Evolutionary conservation across 2,113 vertebrate genomes (phyloP).

Genomic region (Burhinus bistriatus): DNA sequence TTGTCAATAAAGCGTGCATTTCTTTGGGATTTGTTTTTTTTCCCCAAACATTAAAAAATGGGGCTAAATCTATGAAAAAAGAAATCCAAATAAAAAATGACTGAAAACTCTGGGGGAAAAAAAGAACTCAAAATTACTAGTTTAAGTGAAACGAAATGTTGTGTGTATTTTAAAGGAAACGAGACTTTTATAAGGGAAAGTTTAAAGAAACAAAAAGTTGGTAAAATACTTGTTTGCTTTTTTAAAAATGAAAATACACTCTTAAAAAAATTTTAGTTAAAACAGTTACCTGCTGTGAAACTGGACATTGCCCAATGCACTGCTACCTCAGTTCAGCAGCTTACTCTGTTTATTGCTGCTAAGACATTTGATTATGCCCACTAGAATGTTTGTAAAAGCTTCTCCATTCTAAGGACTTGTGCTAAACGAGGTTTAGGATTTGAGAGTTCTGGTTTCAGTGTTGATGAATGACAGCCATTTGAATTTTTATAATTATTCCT

Average conservation of each 20-base stretch:
- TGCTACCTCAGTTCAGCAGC: neutral
- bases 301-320: neutral
- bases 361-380: neutral
- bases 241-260: neutral
- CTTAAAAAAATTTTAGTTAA: neutral
- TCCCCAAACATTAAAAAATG: neutral
- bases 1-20: neutral
- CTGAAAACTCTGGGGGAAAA: neutral
- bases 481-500: conserved; percentile 21
- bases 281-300: neutral
- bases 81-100: neutral
- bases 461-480: conserved; percentile 3
- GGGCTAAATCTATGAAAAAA: neutral
- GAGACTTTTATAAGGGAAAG: neutral
- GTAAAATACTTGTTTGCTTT: neutral
- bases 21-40: neutral
- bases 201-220: neutral
- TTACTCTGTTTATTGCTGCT: neutral
- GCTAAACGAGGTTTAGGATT: neutral
- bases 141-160: neutral
- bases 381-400: neutral
- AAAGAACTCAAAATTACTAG: neutral
- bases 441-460: neutral
- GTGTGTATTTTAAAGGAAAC: neutral
- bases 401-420: neutral